Conservation (phyloP, 2,888 invertebrate genomes). For the Netelia melanura region DNA sequence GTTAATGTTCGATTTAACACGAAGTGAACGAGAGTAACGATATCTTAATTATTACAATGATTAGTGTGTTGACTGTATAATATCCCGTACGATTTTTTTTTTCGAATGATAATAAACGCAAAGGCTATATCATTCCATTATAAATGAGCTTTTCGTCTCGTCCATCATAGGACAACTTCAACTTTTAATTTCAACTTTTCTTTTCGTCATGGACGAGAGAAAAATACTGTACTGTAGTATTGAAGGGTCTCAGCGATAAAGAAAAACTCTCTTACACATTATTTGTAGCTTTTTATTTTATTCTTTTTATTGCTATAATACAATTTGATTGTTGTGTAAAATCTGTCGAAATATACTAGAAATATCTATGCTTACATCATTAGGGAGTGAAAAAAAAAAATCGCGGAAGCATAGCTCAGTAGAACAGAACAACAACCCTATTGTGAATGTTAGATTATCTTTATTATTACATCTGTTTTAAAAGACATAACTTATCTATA, state of each 20-base stretch:
- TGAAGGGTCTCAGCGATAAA: conserved; percentile 22
- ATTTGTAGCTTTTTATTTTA: conserved; percentile 69
- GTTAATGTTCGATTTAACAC: conserved; percentile 44
- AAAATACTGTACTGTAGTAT: not conserved
- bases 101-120: conserved; percentile 71
- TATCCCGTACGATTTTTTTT: conserved; percentile 67
- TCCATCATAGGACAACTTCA: not conserved
- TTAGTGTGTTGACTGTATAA: conserved; percentile 71
- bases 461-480: conserved; percentile 83
- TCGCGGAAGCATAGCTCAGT: conserved; percentile 79
- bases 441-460: conserved; percentile 83
- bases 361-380: conserved; percentile 78
- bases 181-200: not conserved
- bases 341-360: conserved; percentile 79
- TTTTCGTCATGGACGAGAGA: not conserved
- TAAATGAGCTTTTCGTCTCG: conserved; percentile 8
- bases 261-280: conserved; percentile 35
- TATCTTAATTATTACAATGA: conserved; percentile 70
- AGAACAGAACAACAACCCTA: conserved; percentile 80
- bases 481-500: conserved; percentile 84
- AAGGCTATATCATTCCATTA: conserved; percentile 70
- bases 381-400: conserved; percentile 72
- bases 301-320: conserved; percentile 80
- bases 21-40: conserved; percentile 61
- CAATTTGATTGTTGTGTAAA: conserved; percentile 81